Evolutionary conservation across 2,113 vertebrate genomes (phyloP).

Genomic region (Ia io): DNA sequence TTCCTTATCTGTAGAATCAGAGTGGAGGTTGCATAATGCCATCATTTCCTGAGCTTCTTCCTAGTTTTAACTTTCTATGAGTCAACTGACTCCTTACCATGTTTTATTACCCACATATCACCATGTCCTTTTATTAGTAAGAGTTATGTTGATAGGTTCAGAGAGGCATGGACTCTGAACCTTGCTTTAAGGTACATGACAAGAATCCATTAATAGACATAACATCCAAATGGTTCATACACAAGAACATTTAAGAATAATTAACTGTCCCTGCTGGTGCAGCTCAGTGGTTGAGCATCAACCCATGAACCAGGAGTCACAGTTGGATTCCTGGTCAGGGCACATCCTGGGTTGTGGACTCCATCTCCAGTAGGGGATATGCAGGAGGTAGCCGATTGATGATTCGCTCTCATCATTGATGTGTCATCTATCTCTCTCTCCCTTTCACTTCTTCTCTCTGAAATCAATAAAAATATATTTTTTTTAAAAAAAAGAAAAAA

Average conservation of each 20-base stretch:
- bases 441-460: too few species aligned
- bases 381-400: too few species aligned
- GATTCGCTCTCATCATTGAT: too few species aligned
- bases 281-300: too few species aligned
- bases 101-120: neutral
- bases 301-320: too few species aligned
- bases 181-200: neutral
- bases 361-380: too few species aligned
- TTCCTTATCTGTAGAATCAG: neutral
- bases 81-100: neutral
- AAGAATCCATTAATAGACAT: constrained; percentile 27
- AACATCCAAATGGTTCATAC: neutral
- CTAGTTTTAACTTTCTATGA: neutral
- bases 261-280: neutral
- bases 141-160: neutral
- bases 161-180: constrained; percentile 1
- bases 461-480: too few species aligned
- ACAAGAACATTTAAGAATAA: neutral
- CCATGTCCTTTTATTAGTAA: neutral
- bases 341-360: too few species aligned
- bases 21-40: neutral
- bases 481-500: neutral
- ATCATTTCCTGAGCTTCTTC: neutral
- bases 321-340: too few species aligned
- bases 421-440: too few species aligned